Evolutionary conservation across 92 coral and sea anemone genomes (phyloP), one percentile per base, ranked within the genome.

Genomic region (Pocillopora grandis): DNA sequence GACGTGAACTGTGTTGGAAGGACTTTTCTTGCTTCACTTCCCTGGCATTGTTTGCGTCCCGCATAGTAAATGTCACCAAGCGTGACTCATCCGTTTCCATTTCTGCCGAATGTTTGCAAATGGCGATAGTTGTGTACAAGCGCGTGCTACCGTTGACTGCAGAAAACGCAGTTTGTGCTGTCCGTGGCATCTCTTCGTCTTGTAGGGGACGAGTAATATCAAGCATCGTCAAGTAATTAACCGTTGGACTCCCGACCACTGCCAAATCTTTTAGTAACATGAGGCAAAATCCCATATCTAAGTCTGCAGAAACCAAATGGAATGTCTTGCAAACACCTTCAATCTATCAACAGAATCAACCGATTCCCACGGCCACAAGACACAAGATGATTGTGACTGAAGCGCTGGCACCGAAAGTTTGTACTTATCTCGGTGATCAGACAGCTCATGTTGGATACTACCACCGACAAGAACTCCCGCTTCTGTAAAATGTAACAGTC

Each of bases 161-260:
- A 18, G 75, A 37, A 37, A 70, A 70, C 10, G 57, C 55, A 36
- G 21, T 23, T 15, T 70, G 55, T 21, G 42, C 75, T 70, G 75
- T 70, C 20, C 75, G 55, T 37, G 56, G 75, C n/a, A 5, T 70
- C 75, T 36, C 20, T 5, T n/a, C 57, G 36, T n/a, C 75, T 21
- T 35, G 1, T n/a, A 8, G 13, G 12, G 23, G n/a, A 6, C 12
- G 13, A 15, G 75, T 55, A 70, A 70, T 55, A 13, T 37, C 7
- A 37, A 70, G 12, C 75, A 35, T 70, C 19, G 75, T 70, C 18
- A 70, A 70, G 75, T 70, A 70, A 35, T 70, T 36, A 35, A 3
- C 56, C 4, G 75, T 70, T 7, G 75, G 75, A 70, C 75, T 12
- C 18, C 75, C 75, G 19, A 70, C 75, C 56, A 70, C 75, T 70